Base-by-base conservation (phyloP, 2,888 invertebrate species). In the Parelbella ahira region DNA sequence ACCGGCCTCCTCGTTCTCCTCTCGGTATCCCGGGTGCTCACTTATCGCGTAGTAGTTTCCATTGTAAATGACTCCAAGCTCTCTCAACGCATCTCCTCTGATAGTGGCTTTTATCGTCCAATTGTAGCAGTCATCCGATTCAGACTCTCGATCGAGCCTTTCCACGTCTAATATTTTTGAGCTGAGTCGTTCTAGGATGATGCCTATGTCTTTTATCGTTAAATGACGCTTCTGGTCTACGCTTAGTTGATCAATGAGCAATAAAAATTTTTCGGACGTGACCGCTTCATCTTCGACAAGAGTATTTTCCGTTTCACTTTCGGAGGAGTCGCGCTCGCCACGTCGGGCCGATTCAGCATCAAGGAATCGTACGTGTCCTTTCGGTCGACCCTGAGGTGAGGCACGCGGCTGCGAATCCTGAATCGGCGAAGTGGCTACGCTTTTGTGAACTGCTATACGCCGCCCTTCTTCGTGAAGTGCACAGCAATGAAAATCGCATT, bases 61-160 rank as follows among this genome's bases (percentile, higher is more conserved):
- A 84, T 97, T 96, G 88, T 97, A 97, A 72, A 97, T 95, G 59
- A 97, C 95, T 50, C 97, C 97, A 50, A 97, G 89, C 81, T 97
- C 97, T 44, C 96, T 90, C 63, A 97, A 87, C 60, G 95, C 94
- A 81, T 97, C 96, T 37, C 97, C 97, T 49, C 96, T 90, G 71
- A 97, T 97, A 60, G 96, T 95, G 63, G 97, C 97, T 84, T 96
- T 97, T 88, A 97, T 97, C 80, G 97, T 97, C 97, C 97, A 97
- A 84, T 97, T 96, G 90, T 96, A 96, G 75, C 96, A 96, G 81
- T 97, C 96, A 80, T 95, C 95, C 76, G 95, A 95, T 79, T 97
- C 97, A 59, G 94, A 94, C 78, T 97, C 97, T 45, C 97, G 91
- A 78, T 97, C 96, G 58, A 97, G 89, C 56, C 96, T 91, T 87